Evolutionary conservation across 2,888 invertebrate species (phyloP), one percentile per base, ranked within the genome.

Genomic region (Antheraea assamensis): DNA sequence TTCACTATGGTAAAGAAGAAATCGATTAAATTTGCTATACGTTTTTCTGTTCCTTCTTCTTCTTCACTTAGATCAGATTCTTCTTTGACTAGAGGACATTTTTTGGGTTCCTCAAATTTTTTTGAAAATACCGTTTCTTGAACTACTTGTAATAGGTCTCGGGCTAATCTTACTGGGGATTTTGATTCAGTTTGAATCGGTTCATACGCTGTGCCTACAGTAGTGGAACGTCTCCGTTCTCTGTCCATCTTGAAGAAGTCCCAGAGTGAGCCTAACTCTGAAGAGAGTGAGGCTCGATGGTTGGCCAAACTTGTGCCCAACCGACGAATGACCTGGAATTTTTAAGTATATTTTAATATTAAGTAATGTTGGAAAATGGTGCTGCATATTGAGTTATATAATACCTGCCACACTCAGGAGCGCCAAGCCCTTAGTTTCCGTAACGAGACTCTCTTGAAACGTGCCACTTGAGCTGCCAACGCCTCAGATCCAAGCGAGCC

Each of bases 341-440:
- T 68, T 71, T 27, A 30, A 58, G 24, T 2, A 24, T 24, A 1
- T 13, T 58, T 3, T 58, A 10, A 2, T 24, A 24, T 10, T 13
- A 58, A 24, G 13, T 58, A 58, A 24, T 24, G 19, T 61, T 42
- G n/a, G n/a, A n/a, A 42, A 10, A 10, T 24, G 24, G 21, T 8
- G 58, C 7, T 58, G 72, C 68, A 70, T 0, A 31, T 72, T 21
- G 15, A 35, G 27, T 68, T 19, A 13, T 52, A 17, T 21, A 52
- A 55, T 64, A 94, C 93, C 90, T 94, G 93, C 92, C 88, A 94
- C 92, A 95, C 95, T 96, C 96, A 97, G 96, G 97, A 97, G 82
- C 97, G 96, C 97, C 97, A 97, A 73, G 97, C 97, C 83, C 97
- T 95, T 75, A 98, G 95, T 85, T 97, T 97, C 81, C 97, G 92